A percentile compares a stretch with the other conserved stretches of the same genome.
Conservation (phyloP, 2,113 vertebrate species). For the Eubucco bourcierii region DNA sequence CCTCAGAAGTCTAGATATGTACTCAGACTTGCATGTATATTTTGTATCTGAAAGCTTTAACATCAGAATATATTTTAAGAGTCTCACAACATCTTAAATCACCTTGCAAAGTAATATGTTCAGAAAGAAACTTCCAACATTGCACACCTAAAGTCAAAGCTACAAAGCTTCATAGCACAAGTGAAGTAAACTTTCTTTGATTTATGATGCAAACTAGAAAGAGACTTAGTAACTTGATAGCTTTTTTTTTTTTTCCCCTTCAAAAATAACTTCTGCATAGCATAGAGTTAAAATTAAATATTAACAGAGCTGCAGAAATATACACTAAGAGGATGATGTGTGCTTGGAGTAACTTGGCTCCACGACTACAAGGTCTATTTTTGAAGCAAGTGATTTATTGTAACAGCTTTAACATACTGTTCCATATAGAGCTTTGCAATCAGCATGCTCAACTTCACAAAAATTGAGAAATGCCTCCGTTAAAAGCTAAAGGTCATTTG, state of each 20-base stretch:
- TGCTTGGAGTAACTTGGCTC: slow-evolving; percentile 16
- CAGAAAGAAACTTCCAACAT: not conserved
- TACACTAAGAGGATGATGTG: not conserved
- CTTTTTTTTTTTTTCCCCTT: not conserved
- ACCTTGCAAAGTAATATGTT: not conserved
- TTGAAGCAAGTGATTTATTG: slow-evolving; percentile 45
- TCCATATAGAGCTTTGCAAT: not conserved
- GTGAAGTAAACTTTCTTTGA: not conserved
- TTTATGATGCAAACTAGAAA: not conserved
- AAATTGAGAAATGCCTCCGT: not conserved
- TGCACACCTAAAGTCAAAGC: not conserved
- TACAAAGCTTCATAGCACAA: not conserved
- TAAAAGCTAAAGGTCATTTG: not conserved
- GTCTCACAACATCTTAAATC: not conserved
- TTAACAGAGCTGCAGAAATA: slow-evolving; percentile 34
- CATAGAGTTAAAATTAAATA: slow-evolving; percentile 35
- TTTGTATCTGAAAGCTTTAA: not conserved
- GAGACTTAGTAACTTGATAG: not conserved
- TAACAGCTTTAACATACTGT: slow-evolving; percentile 2
- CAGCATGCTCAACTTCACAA: not conserved
- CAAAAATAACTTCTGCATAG: slow-evolving; percentile 12
- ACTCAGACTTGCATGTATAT: not conserved
- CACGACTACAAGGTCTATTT: slow-evolving; percentile 23
- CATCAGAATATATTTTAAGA: not conserved
- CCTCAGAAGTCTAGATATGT: not conserved